Conservation (phyloP, 2,113 vertebrate species). For the Amblyornis subalaris region DNA sequence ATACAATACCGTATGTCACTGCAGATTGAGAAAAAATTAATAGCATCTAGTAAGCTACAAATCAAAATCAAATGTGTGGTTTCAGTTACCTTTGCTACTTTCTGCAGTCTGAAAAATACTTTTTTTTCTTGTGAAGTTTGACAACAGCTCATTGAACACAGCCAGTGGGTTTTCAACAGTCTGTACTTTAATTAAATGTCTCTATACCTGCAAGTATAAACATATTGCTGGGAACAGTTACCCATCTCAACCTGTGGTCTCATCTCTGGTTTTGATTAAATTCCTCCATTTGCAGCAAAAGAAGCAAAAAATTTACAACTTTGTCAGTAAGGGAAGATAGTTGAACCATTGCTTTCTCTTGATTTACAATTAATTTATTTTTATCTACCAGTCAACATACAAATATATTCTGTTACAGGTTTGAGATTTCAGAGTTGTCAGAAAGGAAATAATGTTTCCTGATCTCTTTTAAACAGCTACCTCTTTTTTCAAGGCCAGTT, state of each 20-base stretch:
- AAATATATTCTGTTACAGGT: background rate
- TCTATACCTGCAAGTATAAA: background rate
- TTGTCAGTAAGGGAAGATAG: background rate
- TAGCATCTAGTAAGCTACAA: background rate
- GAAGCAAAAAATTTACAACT: background rate
- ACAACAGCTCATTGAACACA: background rate
- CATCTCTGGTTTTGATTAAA: background rate
- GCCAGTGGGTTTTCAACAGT: background rate
- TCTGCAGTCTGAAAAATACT: background rate
- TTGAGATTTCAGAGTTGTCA: background rate
- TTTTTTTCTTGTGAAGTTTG: background rate
- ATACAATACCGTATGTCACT: background rate
- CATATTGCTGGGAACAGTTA: background rate
- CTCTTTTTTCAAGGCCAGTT: background rate
- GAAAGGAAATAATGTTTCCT: background rate
- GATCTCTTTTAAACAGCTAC: background rate
- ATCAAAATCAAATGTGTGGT: background rate
- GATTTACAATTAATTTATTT: background rate
- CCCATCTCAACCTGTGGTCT: background rate
- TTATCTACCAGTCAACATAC: background rate
- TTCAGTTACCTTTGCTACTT: background rate
- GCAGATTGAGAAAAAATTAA: background rate
- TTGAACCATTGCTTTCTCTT: background rate
- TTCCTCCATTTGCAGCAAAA: background rate
- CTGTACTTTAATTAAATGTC: background rate